Evolutionary conservation across 2,888 invertebrate genomes (phyloP).

Genomic region (Xanthia togata): DNA sequence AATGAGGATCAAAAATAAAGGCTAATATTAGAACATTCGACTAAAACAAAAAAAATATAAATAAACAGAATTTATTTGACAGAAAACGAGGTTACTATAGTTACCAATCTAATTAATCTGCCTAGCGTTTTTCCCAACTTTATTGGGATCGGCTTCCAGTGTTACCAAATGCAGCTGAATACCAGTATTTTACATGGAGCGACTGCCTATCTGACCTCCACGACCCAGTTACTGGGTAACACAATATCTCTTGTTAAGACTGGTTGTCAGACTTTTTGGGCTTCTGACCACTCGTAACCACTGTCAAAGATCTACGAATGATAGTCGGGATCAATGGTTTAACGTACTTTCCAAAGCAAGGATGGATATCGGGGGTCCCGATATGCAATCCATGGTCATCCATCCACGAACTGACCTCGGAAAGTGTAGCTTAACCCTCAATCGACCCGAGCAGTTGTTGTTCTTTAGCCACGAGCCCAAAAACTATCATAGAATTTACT

Average conservation of each 20-base stretch:
- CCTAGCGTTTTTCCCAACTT: background rate
- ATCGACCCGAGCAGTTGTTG: background rate
- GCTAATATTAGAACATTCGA: constrained; percentile 1
- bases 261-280: no score
- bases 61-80: background rate
- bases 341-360: background rate
- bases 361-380: background rate
- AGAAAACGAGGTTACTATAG: background rate
- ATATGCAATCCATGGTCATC: background rate
- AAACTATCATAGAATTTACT: background rate
- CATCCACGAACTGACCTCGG: background rate
- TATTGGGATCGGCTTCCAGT: background rate
- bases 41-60: background rate
- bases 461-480: background rate
- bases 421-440: background rate
- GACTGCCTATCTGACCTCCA: background rate
- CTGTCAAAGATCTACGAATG: no score
- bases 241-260: no score
- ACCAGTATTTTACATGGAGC: background rate
- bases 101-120: background rate
- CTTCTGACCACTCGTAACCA: no score
- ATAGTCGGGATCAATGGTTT: background rate
- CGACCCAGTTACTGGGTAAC: background rate
- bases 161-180: background rate
- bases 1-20: constrained; percentile 15